Evolutionary conservation across 1,140 invertebrate genomes (phyloP), one percentile per base, ranked within the genome.

Genomic region (Babylonia areolata): DNA sequence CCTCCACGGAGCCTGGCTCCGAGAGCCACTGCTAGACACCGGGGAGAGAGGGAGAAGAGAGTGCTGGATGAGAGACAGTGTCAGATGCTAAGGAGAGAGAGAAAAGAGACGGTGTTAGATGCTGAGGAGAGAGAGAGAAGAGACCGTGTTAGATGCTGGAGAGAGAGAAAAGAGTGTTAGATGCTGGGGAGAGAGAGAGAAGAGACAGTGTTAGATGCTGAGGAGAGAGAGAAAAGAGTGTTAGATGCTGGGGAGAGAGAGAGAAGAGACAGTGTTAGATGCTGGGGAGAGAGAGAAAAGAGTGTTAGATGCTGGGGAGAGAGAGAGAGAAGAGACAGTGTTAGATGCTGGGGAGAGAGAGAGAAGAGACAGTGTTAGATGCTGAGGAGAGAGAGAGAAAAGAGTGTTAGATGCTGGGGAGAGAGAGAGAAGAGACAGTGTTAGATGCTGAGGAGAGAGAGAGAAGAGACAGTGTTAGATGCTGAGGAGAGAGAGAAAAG

Each of bases 21-120:
- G 91, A 93, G 71, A 93, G 93, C 86, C 89, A 92, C 71, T 94
- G 93, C 84, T 93, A 77, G 71, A 33, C 15, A 23, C 23, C 31
- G 35, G 40, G 5, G 5, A 37, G 77, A 78, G 77, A 42, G 12
- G 77, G 40, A 42, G 40, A 11, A 37, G 77, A 78, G 77, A 42
- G 12, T 28, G 40, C 20, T 17, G 3, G 33, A 33, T n/a, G 77
- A 42, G 11, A 33, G 77, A 78, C 37, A 78, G n/a, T 40, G 77
- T 17, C 0, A 51, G 46, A 17, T 51, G 46, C 0, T 51, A 2
- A 17, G 9, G 9, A 51, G 75, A 78, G 75, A 78, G 23, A 33
- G 75, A 78, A 31, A 33, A 31, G n/a, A 20, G 75, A 35, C 58
- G 9, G 11, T 73, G 71, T 15, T 73, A 5, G 33, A 5, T 23